Conservation (phyloP, 2,797 vertebrate species). For the Lepus oiostolus region DNA sequence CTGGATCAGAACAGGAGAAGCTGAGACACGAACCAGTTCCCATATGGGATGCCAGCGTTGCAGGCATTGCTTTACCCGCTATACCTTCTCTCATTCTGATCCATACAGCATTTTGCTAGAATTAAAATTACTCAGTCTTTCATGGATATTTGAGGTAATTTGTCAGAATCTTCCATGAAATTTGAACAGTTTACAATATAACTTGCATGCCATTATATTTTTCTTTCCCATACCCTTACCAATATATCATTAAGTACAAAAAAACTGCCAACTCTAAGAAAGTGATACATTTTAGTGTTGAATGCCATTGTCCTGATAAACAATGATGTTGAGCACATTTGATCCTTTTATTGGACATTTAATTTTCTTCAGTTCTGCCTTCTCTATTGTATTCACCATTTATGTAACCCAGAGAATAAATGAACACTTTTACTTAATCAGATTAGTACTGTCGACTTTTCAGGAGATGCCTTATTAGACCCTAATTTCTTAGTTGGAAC, state of each 20-base stretch:
- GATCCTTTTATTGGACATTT: neutral
- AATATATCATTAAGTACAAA: neutral
- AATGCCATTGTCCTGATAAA: neutral
- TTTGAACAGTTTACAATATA: neutral
- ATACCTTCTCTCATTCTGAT: neutral
- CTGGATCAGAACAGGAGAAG: too few relatives aligned
- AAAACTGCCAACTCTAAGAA: neutral
- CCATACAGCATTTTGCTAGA: neutral
- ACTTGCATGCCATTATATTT: neutral
- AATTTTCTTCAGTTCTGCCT: neutral
- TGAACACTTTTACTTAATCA: neutral
- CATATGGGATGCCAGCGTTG: too few relatives aligned
- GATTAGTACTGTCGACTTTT: neutral
- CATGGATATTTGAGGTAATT: neutral
- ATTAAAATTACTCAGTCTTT: neutral
- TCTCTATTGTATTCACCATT: neutral
- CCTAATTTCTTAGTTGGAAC: neutral
- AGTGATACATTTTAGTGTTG: neutral
- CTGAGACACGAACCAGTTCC: too few relatives aligned
- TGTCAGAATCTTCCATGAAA: neutral
- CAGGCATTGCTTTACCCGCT: too few relatives aligned
- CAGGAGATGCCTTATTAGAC: neutral
- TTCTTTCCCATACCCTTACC: neutral
- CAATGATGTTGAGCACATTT: neutral
- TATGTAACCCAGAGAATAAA: neutral